Evolutionary conservation across 2,888 invertebrate species (phyloP), one percentile per base, ranked within the genome.

Genomic region (Leucozona laternaria): DNA sequence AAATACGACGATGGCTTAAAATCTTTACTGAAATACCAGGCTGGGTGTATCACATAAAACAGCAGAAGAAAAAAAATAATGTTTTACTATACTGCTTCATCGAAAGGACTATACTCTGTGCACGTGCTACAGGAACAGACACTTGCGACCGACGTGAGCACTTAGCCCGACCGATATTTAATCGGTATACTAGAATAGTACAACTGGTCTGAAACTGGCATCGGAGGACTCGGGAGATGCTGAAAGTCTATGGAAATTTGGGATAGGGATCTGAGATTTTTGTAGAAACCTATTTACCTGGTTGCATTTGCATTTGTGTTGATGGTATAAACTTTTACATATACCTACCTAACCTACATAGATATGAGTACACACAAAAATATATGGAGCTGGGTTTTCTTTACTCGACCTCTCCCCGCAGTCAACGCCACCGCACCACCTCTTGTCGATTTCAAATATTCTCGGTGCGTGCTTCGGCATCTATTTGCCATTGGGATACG

Each of bases 61-160:
- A 64, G 57, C 34, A 34, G 6, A 5, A 58, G 11, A 22, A 43
- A 28, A 40, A 28, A 66, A 22, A n/a, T n/a, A n/a, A n/a, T n/a
- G n/a, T n/a, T n/a, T n/a, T 31, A 6, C 28, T 15, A 22, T 43
- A 40, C n/a, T 25, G 22, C 48, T n/a, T 48, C 37, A 55, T 28
- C 37, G 6, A 13, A 25, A 28, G 25, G 22, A 11, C 8, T 25
- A 40, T 22, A 17, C 43, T 53, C 25, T 40, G 48, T 53, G 37
- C 80, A 85, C 84, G 80, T 77, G 60, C 84, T 85, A 55, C 55
- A 72, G 84, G 76, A 85, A 80, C 80, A 85, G 84, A 85, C 80
- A 72, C 76, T 85, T 80, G 58, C 79, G 75, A 85, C 84, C 79
- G 75, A 85, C 84, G 84, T 85, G 84, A 85, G 84, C 76, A 85